Evolutionary conservation across 1,140 invertebrate species (phyloP).

Genomic region (Prorops nasuta): DNA sequence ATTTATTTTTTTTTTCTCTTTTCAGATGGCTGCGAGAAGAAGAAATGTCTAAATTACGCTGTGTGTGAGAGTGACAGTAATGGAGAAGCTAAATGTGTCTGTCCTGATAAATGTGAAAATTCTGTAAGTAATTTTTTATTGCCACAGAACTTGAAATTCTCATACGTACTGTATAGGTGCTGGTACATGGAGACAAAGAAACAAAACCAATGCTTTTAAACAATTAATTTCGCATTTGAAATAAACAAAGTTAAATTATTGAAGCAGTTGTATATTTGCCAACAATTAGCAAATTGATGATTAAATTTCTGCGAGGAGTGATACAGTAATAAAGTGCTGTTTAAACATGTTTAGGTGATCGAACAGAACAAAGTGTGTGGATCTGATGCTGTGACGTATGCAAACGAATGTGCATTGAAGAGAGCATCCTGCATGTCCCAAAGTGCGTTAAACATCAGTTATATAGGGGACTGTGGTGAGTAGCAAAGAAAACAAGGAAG

Average conservation of each 20-base stretch:
- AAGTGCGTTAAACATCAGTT: conserved; percentile 67
- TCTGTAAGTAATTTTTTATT: conserved; percentile 65
- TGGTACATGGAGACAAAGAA: not conserved
- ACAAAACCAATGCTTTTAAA: not conserved
- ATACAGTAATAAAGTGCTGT: no score
- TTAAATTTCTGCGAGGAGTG: no score
- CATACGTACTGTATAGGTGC: not conserved
- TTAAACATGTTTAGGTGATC: no score
- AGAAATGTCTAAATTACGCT: conserved; percentile 81
- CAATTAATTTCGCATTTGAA: not conserved
- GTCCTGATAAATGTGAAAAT: conserved; percentile 73
- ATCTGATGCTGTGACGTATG: conserved; percentile 72
- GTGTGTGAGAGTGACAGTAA: conserved; percentile 75
- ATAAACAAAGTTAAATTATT: no score
- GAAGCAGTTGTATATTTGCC: no score
- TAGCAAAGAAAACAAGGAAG: conserved; percentile 13
- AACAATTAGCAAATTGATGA: no score
- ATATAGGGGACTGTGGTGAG: conserved; percentile 85
- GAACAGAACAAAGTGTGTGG: conserved; percentile 70
- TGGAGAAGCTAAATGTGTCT: conserved; percentile 77
- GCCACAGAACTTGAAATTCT: no score
- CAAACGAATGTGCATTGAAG: conserved; percentile 71
- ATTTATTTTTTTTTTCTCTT: no score
- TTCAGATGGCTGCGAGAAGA: conserved; percentile 85
- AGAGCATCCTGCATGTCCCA: conserved; percentile 65